Percentiles rank a stretch among this genome's conserved stretches.
Conservation (phyloP, 2,888 invertebrate genomes). For the Pammene aurita region DNA sequence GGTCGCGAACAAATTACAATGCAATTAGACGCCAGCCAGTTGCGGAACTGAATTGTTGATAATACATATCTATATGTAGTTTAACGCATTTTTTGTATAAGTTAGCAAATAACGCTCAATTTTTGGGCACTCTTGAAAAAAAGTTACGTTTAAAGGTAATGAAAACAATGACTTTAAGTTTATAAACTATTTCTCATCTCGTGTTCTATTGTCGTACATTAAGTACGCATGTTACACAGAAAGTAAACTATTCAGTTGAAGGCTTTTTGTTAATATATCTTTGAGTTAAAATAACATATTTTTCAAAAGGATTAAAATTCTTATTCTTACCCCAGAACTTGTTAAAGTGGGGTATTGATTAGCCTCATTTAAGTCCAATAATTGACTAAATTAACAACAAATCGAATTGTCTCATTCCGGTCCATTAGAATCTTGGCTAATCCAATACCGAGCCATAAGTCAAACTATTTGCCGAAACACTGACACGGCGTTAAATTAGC, state of each 20-base stretch:
- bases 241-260: too few species aligned
- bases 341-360: background rate
- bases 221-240: too few species aligned
- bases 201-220: too few species aligned
- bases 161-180: too few species aligned
- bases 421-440: conserved; percentile 21
- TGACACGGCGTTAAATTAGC: conserved; percentile 39
- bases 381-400: background rate
- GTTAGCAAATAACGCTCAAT: background rate
- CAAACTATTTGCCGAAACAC: conserved; percentile 35
- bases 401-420: conserved; percentile 4
- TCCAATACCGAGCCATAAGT: conserved; percentile 30
- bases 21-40: conserved; percentile 53
- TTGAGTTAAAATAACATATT: too few species aligned
- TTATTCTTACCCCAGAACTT: background rate
- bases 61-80: background rate
- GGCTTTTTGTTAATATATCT: background rate
- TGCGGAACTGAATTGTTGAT: conserved; percentile 35
- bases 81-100: conserved; percentile 16
- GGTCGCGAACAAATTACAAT: conserved; percentile 75
- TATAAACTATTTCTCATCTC: too few species aligned
- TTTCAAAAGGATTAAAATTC: background rate
- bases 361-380: background rate
- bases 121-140: too few species aligned
- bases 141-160: too few species aligned